Evolutionary conservation across 2,113 vertebrate genomes (phyloP), one percentile per base, ranked within the genome.

Genomic region (Thymallus thymallus): DNA sequence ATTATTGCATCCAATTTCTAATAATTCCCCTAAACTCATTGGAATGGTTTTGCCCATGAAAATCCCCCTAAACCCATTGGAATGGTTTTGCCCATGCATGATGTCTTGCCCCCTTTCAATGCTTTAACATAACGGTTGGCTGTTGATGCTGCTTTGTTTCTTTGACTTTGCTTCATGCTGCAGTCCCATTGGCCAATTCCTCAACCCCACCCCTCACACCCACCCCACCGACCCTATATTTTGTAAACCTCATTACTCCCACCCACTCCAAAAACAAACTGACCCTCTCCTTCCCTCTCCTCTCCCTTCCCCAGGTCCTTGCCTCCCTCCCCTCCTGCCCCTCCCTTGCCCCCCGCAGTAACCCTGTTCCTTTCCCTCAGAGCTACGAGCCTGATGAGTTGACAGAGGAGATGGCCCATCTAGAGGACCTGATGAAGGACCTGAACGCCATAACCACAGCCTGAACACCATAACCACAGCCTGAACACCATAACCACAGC

Each of bases 341-440:
- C 35, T 67, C 60, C 70, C 84, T 74, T 9, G 84, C 86, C 77
- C 41, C 84, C 58, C 81, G 88, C 81, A 84, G 58, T 95, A 91
- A 94, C 88, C 84, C 86, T 90, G 35, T 93, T 86, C 88, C 87
- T 94, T 90, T 90, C 90, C 87, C 76, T 10, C 87, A 99, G 98
- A 99, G 91, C 85, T 98, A 97, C 23, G 96, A 98, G 87, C 95
- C 96, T 14, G 98, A 99, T 84, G 97, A 99, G 93, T 94, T 99
- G 90, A 97, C 96, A 85, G 98, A 98, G 94, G 98, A 99, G 92
- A 99, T 99, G 98, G 96, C 97, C 88, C 97, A 99, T 90, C 96
- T 99, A 86, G 97, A 98, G 94, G 97, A 97, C 89, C 93, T 99
- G 29, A 99, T 99, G 98, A 99, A 99, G 95, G 98, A 99, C 94